Conservation (phyloP, 1,140 invertebrate species). For the Drosophila albomicans region DNA sequence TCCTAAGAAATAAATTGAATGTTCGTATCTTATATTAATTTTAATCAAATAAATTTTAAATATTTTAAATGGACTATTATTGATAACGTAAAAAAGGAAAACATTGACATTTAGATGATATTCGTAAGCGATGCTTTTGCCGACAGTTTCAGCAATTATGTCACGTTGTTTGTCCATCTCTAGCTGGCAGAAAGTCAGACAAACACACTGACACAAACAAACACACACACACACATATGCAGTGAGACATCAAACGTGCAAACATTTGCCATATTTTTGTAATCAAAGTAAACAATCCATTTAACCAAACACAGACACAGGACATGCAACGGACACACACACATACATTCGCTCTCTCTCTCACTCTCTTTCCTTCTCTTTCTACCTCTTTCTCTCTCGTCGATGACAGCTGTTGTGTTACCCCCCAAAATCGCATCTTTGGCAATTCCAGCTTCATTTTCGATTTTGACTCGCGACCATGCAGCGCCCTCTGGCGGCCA, state of each 20-base stretch:
- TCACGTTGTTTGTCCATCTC: slow-evolving; percentile 8
- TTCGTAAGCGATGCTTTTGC: not conserved
- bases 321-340: slow-evolving; percentile 18
- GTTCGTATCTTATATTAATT: too few species aligned
- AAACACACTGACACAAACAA: slow-evolving; percentile 20
- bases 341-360: slow-evolving; percentile 32
- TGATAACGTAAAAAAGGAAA: too few species aligned
- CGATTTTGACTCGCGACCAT: slow-evolving; percentile 28
- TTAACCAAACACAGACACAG: slow-evolving; percentile 72
- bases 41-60: too few species aligned
- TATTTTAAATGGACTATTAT: too few species aligned
- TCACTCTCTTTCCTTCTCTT: not conserved
- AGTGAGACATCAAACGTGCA: slow-evolving; percentile 72
- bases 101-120: too few species aligned
- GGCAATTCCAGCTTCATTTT: slow-evolving; percentile 65
- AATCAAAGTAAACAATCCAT: slow-evolving; percentile 82
- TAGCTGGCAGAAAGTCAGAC: slow-evolving; percentile 16
- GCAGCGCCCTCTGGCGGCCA: slow-evolving; percentile 56
- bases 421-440: slow-evolving; percentile 55
- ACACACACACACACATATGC: slow-evolving; percentile 28
- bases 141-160: slow-evolving; percentile 17
- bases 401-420: slow-evolving; percentile 28
- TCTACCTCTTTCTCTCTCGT: not conserved
- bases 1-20: too few species aligned
- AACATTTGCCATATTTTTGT: slow-evolving; percentile 83